A percentile compares a stretch with the other conserved stretches of the same genome.
These are phyloP conservation scores for Arenaria interpres DNA, from an alignment of 2,113 vertebrate genomes.

Conservation along the genomic window DNA sequence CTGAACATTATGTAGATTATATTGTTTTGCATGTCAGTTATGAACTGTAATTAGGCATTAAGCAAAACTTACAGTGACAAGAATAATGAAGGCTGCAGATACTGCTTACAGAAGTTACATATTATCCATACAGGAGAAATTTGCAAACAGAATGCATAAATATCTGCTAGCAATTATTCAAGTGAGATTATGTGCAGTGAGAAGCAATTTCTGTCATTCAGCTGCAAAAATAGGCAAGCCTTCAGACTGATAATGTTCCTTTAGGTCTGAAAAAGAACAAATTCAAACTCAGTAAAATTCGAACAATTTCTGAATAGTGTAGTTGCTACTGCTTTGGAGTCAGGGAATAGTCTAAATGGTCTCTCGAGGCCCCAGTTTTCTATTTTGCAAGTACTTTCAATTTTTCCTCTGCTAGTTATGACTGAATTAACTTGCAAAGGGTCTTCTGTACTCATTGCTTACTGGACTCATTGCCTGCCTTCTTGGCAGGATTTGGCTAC, in stretches of 20 bases:
- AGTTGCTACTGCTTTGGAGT: background rate
- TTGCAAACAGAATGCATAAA: background rate
- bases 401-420: background rate
- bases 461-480: background rate
- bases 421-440: background rate
- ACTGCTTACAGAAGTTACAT: background rate
- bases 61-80: conserved; percentile 5
- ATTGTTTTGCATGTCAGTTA: conserved; percentile 28
- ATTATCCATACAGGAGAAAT: background rate
- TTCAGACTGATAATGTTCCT: background rate
- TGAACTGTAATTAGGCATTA: conserved; percentile 26
- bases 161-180: conserved; percentile 4
- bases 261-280: background rate
- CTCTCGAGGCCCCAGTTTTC: background rate
- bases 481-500: background rate
- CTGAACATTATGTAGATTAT: conserved; percentile 30
- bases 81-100: background rate
- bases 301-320: background rate
- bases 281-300: background rate
- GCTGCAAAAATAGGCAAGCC: background rate
- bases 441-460: background rate
- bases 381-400: background rate
- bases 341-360: background rate
- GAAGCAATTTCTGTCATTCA: background rate
- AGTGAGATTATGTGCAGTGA: background rate